Evolutionary conservation across 1,140 invertebrate genomes (phyloP).

Genomic region (Eurosta solidaginis): DNA sequence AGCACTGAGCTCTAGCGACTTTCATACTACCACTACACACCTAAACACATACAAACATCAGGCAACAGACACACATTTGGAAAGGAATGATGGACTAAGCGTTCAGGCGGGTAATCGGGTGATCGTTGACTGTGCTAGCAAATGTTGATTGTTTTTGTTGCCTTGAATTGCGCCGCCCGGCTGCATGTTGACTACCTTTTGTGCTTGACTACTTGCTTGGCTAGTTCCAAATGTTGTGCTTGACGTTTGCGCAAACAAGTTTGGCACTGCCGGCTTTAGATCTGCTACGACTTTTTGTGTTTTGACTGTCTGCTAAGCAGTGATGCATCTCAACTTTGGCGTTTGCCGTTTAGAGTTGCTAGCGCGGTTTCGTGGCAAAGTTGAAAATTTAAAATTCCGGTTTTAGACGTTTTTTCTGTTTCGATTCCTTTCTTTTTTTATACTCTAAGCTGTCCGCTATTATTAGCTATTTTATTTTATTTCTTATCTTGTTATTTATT

Average conservation of each 20-base stretch:
- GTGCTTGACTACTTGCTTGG: slow-evolving; percentile 14
- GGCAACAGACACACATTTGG: not conserved
- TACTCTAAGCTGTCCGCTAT: not conserved
- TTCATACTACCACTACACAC: not conserved
- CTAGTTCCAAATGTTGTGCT: not conserved
- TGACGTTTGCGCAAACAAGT: not conserved
- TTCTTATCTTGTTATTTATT: not conserved
- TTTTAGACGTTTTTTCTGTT: not conserved
- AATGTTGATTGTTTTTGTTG: not conserved
- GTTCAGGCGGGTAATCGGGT: not conserved
- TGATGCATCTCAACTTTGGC: not conserved
- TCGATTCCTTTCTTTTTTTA: not conserved
- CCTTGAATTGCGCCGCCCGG: too few relatives aligned
- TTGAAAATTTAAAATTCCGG: slow-evolving; percentile 9
- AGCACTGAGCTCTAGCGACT: slow-evolving; percentile 20
- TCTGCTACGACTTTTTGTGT: not conserved
- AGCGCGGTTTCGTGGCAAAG: not conserved
- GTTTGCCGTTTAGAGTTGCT: not conserved
- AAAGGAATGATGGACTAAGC: not conserved
- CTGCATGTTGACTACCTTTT: not conserved
- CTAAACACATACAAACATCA: not conserved
- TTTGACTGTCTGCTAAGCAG: not conserved
- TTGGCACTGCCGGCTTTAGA: slow-evolving; percentile 4
- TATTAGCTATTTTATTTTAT: not conserved
- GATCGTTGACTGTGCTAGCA: not conserved